Evolutionary conservation across 2,888 invertebrate genomes (phyloP), one percentile per base, ranked within the genome.

Genomic region (Eupithecia subumbrata): DNA sequence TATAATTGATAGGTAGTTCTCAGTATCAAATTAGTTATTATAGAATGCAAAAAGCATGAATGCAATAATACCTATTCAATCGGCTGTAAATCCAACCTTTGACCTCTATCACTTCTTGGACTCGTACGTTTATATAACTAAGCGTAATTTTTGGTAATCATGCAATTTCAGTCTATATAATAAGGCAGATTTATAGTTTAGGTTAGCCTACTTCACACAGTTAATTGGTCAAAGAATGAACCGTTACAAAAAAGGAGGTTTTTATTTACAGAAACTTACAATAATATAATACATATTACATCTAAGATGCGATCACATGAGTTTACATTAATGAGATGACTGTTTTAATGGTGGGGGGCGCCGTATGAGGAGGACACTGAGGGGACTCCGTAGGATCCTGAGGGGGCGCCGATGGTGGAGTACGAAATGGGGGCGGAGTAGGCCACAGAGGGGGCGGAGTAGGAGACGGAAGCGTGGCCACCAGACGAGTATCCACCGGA

Each of bases 211-310:
- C 34, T 56, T 56, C 52, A 56, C 52, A 45, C 64, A 70, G 64
- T 34, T 73, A 69, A 16, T 12, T 40, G 16, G 12, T 52, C 60
- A 82, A 82, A 77, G 63, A 79, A 78, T 67, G 70, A 80, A 73
- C 78, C 72, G 74, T 82, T 89, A 90, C 85, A 89, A 90, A 77
- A 90, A 92, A 91, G 89, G 87, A 86, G 84, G 75, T 84, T 89
- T 93, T 94, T 95, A 95, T 95, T 95, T 95, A 95, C 95, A 95
- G 94, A 95, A 93, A 92, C 91, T 93, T 94, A 94, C 83, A 91
- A 90, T 90, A 92, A 91, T 88, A 88, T 87, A 93, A 92, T 93
- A 94, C 91, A 93, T 87, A 89, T 88, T 92, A 90, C 87, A 87
- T 88, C 93, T 93, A 93, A 83, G 88, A 86, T 89, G 92, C 90